These are phyloP conservation scores for Rhagoletis pomonella DNA, from an alignment of 1,140 invertebrate species.

Conservation along the genomic window DNA sequence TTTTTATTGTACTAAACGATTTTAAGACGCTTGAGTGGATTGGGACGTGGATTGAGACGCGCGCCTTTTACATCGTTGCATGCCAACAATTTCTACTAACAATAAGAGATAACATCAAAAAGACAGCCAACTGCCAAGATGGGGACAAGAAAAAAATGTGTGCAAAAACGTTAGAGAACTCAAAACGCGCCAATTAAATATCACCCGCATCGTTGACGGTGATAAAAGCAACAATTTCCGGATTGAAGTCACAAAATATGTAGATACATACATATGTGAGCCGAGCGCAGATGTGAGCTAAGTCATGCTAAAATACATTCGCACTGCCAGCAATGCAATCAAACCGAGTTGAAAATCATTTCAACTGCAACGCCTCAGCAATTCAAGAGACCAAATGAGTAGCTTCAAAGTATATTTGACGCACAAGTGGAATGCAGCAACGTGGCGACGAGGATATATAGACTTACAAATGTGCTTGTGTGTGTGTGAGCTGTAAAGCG, in stretches of 20 bases:
- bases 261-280: background rate
- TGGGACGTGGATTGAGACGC: background rate
- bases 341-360: slow-evolving; percentile 33
- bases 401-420: slow-evolving; percentile 43
- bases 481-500: background rate
- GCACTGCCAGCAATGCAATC: slow-evolving; percentile 7
- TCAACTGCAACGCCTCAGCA: slow-evolving; percentile 44
- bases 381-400: slow-evolving; percentile 49
- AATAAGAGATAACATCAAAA: background rate
- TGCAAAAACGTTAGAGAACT: background rate
- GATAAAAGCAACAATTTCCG: slow-evolving; percentile 71
- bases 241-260: slow-evolving; percentile 18
- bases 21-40: background rate
- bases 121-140: background rate
- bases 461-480: background rate
- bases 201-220: slow-evolving; percentile 70
- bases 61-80: background rate
- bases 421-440: background rate
- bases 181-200: slow-evolving; percentile 68
- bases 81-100: background rate
- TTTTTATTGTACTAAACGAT: slow-evolving; percentile 1
- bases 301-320: background rate
- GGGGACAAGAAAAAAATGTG: background rate
- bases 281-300: background rate
- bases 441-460: background rate